Base-by-base conservation (phyloP, 2,888 invertebrate species). In the Eilema caniola region DNA sequence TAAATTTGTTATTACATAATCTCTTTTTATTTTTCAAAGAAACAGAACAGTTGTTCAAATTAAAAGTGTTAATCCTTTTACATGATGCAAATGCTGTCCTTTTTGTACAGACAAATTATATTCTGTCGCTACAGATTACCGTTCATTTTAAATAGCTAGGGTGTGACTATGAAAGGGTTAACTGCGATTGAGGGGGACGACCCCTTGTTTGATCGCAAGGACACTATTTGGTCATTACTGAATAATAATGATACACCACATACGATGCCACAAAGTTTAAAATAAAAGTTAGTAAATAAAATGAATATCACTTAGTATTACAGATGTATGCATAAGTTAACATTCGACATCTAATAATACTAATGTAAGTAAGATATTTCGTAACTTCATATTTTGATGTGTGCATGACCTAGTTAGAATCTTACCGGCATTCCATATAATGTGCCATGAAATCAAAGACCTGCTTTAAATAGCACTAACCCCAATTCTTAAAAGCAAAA, bases 151-250 rank as follows among this genome's bases (percentile, higher is more conserved):
- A 89, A 89, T 84, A 88, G 89, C 83, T 88, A 84, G 93, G 93
- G 93, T 91, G 91, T 86, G 85, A 90, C 85, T 84, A 83, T 81
- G 79, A 92, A 93, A 93, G 94, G 94, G 94, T 94, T 93, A 86
- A 85, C 85, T 86, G 71, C 83, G 82, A 89, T 90, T 89, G 89
- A 85, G 93, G 93, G n/a, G 93, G 89, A 87, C 86, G 82, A 86
- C 88, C 90, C 90, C 74, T 67, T 79, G 79, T 82, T 86, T 84
- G 85, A 86, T 86, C 74, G 76, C 84, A 85, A 82, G 86, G 85
- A 86, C 86, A 87, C 83, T 83, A 81, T 81, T 84, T 79, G 82
- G 72, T 75, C 83, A 87, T 83, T 83, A 82, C 79, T 81, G 69
- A 83, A 78, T 82, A 82, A 78, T 79, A 82, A 82, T 75, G 81